These are phyloP conservation scores for Sesia apiformis DNA, from an alignment of 2,888 invertebrate species.

Conservation along the genomic window DNA sequence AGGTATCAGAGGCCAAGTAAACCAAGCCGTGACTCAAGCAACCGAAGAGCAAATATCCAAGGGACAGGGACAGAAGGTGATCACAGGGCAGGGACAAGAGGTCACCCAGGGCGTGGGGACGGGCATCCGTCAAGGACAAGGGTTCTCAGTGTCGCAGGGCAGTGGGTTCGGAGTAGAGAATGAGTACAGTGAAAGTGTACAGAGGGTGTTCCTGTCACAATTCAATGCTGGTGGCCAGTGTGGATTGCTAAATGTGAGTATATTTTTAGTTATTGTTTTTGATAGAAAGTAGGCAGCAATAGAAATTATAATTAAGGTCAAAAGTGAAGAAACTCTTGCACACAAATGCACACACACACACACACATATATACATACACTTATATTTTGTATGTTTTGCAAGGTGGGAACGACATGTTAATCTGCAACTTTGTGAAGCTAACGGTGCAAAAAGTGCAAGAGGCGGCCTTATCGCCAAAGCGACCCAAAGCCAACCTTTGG, in stretches of 20 bases:
- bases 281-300: not conserved
- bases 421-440: no score
- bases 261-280: not conserved
- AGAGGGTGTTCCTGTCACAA: slow-evolving; percentile 39
- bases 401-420: no score
- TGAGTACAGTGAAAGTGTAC: slow-evolving; percentile 36
- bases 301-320: not conserved
- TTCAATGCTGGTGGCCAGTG: slow-evolving; percentile 48
- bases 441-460: no score
- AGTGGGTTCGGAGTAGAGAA: slow-evolving; percentile 32
- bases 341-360: no score
- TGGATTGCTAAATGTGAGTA: slow-evolving; percentile 55
- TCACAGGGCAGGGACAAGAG: slow-evolving; percentile 18
- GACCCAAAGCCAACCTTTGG: no score
- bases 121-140: slow-evolving; percentile 17
- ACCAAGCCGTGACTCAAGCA: not conserved
- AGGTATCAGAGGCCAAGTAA: not conserved
- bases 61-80: slow-evolving; percentile 15
- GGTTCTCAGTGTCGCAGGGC: slow-evolving; percentile 20
- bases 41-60: slow-evolving; percentile 1
- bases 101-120: slow-evolving; percentile 12
- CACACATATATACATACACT: no score
- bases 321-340: not conserved
- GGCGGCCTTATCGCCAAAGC: no score
- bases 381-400: no score